Base-by-base conservation (phyloP, 2,113 vertebrate species). In the Dendrocopos noguchii region DNA sequence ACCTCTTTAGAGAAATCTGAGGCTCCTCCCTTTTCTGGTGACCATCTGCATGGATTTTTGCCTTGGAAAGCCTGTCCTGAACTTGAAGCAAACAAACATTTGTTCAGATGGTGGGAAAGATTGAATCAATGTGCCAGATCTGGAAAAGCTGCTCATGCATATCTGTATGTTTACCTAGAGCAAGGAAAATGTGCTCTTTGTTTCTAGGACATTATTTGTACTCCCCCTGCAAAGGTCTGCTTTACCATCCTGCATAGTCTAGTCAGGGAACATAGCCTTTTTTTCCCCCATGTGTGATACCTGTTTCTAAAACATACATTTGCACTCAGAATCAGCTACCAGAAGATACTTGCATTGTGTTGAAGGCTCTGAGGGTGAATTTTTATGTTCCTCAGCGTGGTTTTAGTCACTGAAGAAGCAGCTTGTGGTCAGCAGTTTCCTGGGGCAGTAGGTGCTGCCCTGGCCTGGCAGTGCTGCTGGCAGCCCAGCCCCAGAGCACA, bases 31-130 rank as follows among this genome's bases (percentile, higher is more conserved):
- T 71, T 89, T 68, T 57, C 71, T 91, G 74, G 36, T 92, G 88
- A 84, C 94, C 95, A 97, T 97, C 96, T 97, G 97, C 92, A 87
- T 95, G 74, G 82, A 80, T 94, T 96, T 91, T 91, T 94, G 76
- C 61, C 25, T 92, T 88, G 90, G 90, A 96, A 94, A 90, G 66
- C n/a, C 60, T 84, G 66, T 84, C 87, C 29, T 87, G 93, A 95
- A 96, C 74, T 91, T 80, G 76, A 84, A 91, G 70, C 88, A 88
- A 90, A 59, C 47, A 93, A 91, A 93, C 95, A 94, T 94, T 89
- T 95, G 94, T 87, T 90, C 91, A 93, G 64, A 66, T 75, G 71
- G 75, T 71, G 33, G 34, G 88, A 91, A 91, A 73, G 44, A 72
- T 19, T 44, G 80, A 85, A 91, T 64, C 63, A 25, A 55, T 12